Conservation (phyloP, 2,888 invertebrate species). For the Tanytarsus gracilentus region DNA sequence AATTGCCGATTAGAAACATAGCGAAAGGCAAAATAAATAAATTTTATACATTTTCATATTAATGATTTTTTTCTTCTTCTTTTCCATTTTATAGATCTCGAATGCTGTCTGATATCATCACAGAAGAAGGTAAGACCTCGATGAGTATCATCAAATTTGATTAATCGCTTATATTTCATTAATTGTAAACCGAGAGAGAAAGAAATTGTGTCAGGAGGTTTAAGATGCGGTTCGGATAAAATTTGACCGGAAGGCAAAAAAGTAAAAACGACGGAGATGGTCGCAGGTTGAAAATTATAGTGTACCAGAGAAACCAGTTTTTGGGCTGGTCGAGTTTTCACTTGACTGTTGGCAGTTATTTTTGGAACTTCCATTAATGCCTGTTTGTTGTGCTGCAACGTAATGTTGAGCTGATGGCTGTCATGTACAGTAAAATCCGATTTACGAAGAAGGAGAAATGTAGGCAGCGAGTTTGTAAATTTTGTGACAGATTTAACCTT, state of each 20-base stretch:
- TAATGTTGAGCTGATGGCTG: neutral
- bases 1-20: neutral
- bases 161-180: neutral
- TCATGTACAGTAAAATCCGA: constrained; percentile 13
- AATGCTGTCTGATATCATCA: constrained; percentile 31
- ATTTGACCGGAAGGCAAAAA: constrained; percentile 11
- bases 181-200: too few species aligned
- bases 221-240: neutral
- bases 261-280: neutral
- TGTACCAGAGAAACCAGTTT: constrained; percentile 5
- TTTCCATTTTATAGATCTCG: constrained; percentile 30
- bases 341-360: constrained; percentile 5
- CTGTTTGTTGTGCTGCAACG: neutral
- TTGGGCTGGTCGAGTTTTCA: constrained; percentile 22
- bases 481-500: too few species aligned
- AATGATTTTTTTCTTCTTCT: constrained; percentile 7
- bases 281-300: neutral
- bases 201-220: constrained; percentile 11
- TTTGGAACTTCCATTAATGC: neutral
- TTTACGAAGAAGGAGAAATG: neutral
- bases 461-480: too few species aligned
- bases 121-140: constrained; percentile 32
- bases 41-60: neutral
- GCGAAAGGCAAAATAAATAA: neutral
- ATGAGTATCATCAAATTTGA: neutral